Conservation (phyloP, 2,113 vertebrate genomes). For the Acrocephalus arundinaceus region DNA sequence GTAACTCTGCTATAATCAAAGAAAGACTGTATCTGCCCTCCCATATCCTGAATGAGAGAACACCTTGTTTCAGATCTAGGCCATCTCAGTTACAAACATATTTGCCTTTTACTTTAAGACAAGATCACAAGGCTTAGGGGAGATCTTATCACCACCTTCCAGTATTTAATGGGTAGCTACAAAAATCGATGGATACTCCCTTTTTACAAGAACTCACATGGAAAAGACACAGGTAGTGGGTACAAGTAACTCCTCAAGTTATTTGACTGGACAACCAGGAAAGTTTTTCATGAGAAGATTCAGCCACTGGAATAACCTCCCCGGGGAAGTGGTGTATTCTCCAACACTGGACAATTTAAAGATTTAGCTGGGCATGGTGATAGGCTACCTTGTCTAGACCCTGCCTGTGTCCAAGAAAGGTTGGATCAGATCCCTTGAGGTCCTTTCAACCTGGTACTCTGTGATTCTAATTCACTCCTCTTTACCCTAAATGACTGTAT, state of each 20-base stretch:
- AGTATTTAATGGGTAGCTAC: neutral
- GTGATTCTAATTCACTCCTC: neutral
- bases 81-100: neutral
- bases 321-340: neutral
- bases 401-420: neutral
- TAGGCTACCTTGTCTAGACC: neutral
- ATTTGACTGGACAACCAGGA: neutral
- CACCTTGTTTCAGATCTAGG: neutral
- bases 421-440: neutral
- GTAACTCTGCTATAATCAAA: neutral
- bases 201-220: neutral
- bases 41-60: neutral
- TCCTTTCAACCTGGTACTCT: neutral
- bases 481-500: neutral
- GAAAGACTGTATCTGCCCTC: neutral
- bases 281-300: neutral
- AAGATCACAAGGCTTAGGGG: neutral
- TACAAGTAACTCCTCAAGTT: neutral
- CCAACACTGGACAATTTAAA: fast-evolving
- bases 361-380: neutral
- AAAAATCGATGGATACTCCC: neutral
- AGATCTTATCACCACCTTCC: neutral
- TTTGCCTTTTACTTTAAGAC: neutral
- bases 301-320: neutral
- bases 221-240: neutral